A percentile compares a stretch with the other conserved stretches of the same genome.
phyloP scores from a whole-genome alignment of 2,113 vertebrate genomes.

The Cephalopholis sonnerati region DNA sequence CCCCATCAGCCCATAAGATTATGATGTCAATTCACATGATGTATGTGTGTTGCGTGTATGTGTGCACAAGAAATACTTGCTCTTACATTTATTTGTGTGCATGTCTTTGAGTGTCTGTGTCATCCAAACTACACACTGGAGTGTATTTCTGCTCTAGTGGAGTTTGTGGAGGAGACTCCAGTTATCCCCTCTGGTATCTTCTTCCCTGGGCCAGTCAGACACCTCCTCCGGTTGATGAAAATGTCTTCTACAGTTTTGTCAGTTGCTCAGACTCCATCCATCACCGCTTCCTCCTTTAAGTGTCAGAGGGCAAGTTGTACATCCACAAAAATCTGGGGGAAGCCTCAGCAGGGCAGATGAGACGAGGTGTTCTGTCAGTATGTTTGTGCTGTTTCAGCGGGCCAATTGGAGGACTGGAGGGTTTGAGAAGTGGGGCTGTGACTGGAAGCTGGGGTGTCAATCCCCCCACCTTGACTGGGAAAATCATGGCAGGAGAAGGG shows the following conservation, averaged over 20 bases:
- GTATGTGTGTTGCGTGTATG: slow-evolving; percentile 11
- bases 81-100: slow-evolving; percentile 2
- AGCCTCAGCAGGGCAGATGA: background rate
- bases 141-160: slow-evolving; percentile 10
- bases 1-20: slow-evolving; percentile 31
- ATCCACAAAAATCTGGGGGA: slow-evolving; percentile 5
- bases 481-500: background rate
- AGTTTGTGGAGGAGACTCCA: slow-evolving; percentile 12
- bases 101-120: slow-evolving; percentile 21
- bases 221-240: slow-evolving; percentile 26
- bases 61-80: background rate
- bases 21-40: slow-evolving; percentile 43
- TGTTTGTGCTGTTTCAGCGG: background rate
- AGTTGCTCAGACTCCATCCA: slow-evolving; percentile 40
- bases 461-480: background rate
- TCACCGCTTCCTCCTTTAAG: slow-evolving; percentile 16
- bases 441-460: background rate
- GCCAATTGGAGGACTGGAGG: background rate
- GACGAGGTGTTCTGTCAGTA: background rate
- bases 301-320: slow-evolving; percentile 11
- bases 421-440: background rate
- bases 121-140: background rate
- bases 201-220: slow-evolving; percentile 27
- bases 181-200: slow-evolving; percentile 42
- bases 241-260: slow-evolving; percentile 27